Percentiles rank a stretch among this genome's conserved stretches.
phyloP scores from a whole-genome alignment of 2,888 invertebrate species.

The Sarcophaga caerulescens region DNA sequence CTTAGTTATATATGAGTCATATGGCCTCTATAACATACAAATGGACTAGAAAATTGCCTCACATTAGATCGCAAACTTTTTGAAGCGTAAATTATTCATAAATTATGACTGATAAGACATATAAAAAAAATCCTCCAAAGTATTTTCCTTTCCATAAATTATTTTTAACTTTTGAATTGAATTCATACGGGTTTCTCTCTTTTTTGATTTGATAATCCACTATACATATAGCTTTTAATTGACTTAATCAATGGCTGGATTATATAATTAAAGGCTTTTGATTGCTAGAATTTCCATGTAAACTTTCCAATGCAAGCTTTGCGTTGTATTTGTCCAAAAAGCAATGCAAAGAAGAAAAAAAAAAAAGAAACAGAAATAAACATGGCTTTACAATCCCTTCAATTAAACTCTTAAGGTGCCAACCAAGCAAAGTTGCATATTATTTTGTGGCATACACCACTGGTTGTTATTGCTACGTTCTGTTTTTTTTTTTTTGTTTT shows the following conservation, averaged over 20 bases:
- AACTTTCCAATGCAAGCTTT: neutral
- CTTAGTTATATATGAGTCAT: no score
- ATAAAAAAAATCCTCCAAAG: no score
- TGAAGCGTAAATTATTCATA: no score
- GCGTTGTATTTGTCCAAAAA: neutral
- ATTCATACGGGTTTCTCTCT: no score
- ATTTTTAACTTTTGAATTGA: no score
- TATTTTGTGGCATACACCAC: neutral
- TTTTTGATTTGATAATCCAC: no score
- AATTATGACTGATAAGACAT: no score
- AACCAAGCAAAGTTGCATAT: conserved; percentile 1
- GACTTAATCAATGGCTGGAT: neutral
- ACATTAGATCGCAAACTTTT: no score
- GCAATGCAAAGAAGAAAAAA: neutral
- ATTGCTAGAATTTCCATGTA: neutral
- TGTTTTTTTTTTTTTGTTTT: conserved; percentile 1
- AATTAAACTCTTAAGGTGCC: conserved; percentile 35
- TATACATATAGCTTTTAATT: neutral
- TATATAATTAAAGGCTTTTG: neutral
- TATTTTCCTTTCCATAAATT: no score
- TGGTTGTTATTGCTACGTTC: conserved; percentile 20
- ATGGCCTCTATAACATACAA: no score
- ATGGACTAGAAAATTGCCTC: no score
- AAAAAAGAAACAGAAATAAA: neutral
- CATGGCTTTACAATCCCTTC: conserved; percentile 15